Percentiles rank a stretch among this genome's conserved stretches.
These are phyloP conservation scores for Tiphia femorata DNA, from an alignment of 2,888 invertebrate genomes.

Conservation along the genomic window DNA sequence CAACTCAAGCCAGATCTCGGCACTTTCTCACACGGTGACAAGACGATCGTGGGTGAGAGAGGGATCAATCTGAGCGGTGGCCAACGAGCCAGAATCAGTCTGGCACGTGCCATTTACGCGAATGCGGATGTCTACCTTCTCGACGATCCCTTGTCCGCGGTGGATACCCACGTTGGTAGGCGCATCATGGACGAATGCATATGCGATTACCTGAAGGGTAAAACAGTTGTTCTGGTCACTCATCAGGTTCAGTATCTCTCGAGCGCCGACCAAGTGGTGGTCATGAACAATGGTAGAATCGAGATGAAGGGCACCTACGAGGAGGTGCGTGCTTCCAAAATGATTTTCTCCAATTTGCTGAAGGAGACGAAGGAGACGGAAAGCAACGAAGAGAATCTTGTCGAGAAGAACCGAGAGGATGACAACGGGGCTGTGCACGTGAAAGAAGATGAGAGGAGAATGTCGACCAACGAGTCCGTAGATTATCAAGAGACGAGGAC, in stretches of 20 bases:
- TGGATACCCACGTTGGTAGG: conserved; percentile 79
- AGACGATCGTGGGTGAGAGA: conserved; percentile 84
- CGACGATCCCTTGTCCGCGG: conserved; percentile 83
- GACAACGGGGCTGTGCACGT: conserved; percentile 63
- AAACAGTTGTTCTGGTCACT: conserved; percentile 83
- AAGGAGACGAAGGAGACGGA: neutral
- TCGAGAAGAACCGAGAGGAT: neutral
- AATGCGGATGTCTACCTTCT: conserved; percentile 81
- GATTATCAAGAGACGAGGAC: conserved; percentile 37
- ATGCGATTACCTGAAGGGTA: conserved; percentile 73
- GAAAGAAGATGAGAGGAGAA: neutral
- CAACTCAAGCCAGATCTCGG: conserved; percentile 81
- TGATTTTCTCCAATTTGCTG: conserved; percentile 72
- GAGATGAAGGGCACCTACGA: conserved; percentile 74
- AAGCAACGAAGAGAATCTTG: neutral
- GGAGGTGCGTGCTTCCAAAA: conserved; percentile 72
- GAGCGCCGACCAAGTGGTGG: conserved; percentile 74
- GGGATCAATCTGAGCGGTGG: conserved; percentile 86
- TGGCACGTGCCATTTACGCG: conserved; percentile 79
- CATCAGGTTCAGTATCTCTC: conserved; percentile 87
- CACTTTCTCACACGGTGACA: conserved; percentile 78
- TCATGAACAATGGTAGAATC: conserved; percentile 72
- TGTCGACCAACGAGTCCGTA: too few relatives aligned
- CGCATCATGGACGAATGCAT: conserved; percentile 80
- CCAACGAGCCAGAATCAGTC: conserved; percentile 84